These are phyloP conservation scores for Belgica antarctica DNA, from an alignment of 2,888 invertebrate genomes.

Conservation along the genomic window DNA sequence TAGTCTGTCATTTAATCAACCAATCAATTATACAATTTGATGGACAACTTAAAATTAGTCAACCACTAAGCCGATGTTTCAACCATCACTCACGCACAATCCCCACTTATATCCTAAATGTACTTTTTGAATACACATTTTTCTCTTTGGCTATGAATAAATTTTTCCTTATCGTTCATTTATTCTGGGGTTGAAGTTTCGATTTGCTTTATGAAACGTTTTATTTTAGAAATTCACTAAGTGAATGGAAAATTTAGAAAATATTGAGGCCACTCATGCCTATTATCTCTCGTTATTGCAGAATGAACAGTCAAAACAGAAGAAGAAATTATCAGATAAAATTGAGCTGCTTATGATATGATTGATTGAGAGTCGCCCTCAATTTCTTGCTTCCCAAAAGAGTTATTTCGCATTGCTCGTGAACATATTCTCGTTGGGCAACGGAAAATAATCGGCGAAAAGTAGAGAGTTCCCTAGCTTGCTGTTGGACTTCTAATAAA, in stretches of 20 bases:
- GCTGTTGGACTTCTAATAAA: background rate
- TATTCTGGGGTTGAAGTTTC: no score
- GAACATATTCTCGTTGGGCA: background rate
- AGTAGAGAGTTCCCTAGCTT: background rate
- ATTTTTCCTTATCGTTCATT: constrained; percentile 15
- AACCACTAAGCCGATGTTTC: no score
- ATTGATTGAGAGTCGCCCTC: constrained; percentile 39
- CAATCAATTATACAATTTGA: no score
- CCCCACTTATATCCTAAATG: background rate
- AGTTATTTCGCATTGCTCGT: constrained; percentile 1
- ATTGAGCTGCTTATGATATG: constrained; percentile 42
- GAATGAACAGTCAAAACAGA: constrained; percentile 13
- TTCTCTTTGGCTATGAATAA: constrained; percentile 14
- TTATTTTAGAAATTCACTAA: background rate
- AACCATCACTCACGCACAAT: no score
- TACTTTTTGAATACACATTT: background rate
- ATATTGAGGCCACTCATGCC: background rate
- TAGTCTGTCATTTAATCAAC: no score
- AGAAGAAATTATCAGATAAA: constrained; percentile 11
- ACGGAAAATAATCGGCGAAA: background rate
- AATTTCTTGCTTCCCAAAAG: constrained; percentile 7
- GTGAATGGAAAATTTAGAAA: constrained; percentile 1
- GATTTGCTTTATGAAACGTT: background rate
- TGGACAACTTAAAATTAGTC: no score
- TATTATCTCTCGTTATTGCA: no score